Evolutionary conservation across 2,113 vertebrate genomes (phyloP), one percentile per base, ranked within the genome.

Genomic region (Saguinus midas): DNA sequence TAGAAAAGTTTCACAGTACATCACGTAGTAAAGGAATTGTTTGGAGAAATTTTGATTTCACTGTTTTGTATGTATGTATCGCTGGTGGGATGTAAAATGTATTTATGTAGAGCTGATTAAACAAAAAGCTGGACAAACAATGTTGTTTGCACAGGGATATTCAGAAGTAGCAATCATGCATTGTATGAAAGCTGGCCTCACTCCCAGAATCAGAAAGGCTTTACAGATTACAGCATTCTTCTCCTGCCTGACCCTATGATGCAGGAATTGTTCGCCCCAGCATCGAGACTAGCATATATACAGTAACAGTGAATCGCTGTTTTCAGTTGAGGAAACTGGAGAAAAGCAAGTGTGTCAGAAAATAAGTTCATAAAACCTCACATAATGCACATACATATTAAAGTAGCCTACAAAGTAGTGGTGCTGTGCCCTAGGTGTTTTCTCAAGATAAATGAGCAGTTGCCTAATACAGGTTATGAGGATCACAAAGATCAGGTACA

Each of bases 221-320:
- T 95, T 90, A 73, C 83, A 82, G 91, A 97, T 96, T 68, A 90
- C 61, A 85, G 57, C 90, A 82, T 96, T 97, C 94, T 95, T 96
- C 61, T 90, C 29, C 50, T 76, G 61, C 32, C 88, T n/a, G 80
- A 29, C 70, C 50, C 64, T 64, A 1, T 32, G 43, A 72, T 91
- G 50, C 83, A 94, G 64, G 93, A 96, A 87, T 84, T 50, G 17
- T 85, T 81, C 87, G 61, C 83, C 80, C 48, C 48, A 45, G 27
- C 86, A 17, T 94, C 91, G 75, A 89, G 61, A 40, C 64, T 94
- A 64, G 13, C 32, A 1, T 76, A 57, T 84, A 68, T 61, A 90
- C 35, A 78, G 58, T 85, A 81, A 78, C 11, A 87, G 61, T 43
- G 68, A 97, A 55, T 73, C 43, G 35, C 40, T 58, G 43, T 86